Base-by-base conservation (phyloP, 2,797 vertebrate species). In the Typhlichthys eigenmanni region DNA sequence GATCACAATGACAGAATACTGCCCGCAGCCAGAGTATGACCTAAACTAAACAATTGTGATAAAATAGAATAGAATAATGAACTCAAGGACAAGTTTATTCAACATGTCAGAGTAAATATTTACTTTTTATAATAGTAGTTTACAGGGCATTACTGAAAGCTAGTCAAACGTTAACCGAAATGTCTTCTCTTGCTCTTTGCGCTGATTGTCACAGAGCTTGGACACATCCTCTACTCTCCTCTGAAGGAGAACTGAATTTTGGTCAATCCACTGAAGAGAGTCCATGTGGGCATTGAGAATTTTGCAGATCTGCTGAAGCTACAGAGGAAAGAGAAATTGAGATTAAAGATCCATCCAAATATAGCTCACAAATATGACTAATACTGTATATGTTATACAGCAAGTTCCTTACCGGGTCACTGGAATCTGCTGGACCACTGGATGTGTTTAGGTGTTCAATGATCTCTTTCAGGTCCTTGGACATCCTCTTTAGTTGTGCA, bases 221-320 rank as follows among this genome's bases (percentile, higher is more conserved):
- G 94, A 95, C 70, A 96, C 96, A 60, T 99, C 96, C 72, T 99
- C 97, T 58, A 98, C 97, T 71, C 95, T 92, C 58, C 96, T 93
- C 89, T 98, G 97, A 65, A 99, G 89, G 45, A 98, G 92, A 0
- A 95, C 96, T 45, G 96, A 95, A 80, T 96, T 97, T 79, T 95
- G 94, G 58, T 96, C 95, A 29, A 98, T 94, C 95, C 96, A 96
- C 82, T 96, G 94, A 55, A 98, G 87, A 0, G 94, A 97, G 71
- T 95, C 93, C 95, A 96, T 95, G 83, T 97, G 95, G 11, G 94
- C 94, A 58, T 96, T 98, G 80, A 98, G 74, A 64, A 96, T 96
- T 86, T 95, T 98, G 82, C 93, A 97, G 84, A 98, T 96, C 79
- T 96, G 93, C 72, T 96, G 94, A 55, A 97, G 94, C 96, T 98